Percentiles rank a stretch among this genome's conserved stretches.
These are phyloP conservation scores for Petrocephalus zakoni DNA, from an alignment of 2,113 vertebrate genomes.

Conservation along the genomic window DNA sequence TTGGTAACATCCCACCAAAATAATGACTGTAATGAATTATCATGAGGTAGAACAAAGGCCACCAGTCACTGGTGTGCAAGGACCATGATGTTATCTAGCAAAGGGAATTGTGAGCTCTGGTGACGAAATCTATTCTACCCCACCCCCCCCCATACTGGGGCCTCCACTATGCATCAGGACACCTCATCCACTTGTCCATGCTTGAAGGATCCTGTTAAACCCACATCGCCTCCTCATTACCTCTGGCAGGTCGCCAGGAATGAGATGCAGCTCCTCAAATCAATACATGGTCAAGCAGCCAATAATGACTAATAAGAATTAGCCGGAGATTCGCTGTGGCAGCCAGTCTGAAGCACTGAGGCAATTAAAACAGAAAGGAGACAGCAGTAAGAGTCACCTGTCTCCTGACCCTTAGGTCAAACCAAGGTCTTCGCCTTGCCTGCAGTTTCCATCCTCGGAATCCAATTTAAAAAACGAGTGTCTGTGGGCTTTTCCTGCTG, in stretches of 20 bases:
- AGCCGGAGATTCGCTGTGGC: not conserved
- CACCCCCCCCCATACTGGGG: not conserved
- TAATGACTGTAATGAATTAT: not conserved
- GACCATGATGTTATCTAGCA: not conserved
- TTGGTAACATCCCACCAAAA: not conserved
- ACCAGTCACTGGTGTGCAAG: not conserved
- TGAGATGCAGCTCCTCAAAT: not conserved
- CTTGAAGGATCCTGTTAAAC: not conserved
- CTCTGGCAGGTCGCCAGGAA: not conserved
- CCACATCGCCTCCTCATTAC: not conserved
- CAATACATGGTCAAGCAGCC: not conserved
- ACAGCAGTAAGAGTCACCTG: not conserved
- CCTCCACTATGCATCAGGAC: not conserved
- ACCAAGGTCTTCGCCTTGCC: not conserved
- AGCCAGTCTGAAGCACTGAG: not conserved
- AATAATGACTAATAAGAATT: not conserved
- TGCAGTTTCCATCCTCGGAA: not conserved
- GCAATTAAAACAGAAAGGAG: not conserved
- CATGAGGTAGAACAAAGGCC: not conserved
- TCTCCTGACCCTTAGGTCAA: not conserved
- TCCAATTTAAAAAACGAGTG: slow-evolving; percentile 2
- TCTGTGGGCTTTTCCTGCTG: not conserved
- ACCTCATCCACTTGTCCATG: not conserved
- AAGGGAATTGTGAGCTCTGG: not conserved
- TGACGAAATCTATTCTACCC: not conserved